These are phyloP conservation scores for Thalpophila matura DNA, from an alignment of 2,888 invertebrate genomes.

Conservation along the genomic window DNA sequence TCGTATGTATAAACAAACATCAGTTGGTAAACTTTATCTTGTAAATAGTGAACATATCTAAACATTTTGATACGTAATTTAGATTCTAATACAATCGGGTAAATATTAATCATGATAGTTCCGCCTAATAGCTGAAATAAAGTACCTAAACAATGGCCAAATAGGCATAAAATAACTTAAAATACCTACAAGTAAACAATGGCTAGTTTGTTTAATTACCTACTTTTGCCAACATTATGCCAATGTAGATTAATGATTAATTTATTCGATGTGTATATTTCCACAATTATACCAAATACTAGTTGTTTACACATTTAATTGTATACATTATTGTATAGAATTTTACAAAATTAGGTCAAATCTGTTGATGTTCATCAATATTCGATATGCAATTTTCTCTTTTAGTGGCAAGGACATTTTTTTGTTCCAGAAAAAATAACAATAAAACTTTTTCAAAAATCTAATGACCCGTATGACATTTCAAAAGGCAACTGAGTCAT, in stretches of 20 bases:
- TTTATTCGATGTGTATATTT: neutral
- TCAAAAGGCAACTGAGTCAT: no score
- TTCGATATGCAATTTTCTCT: neutral
- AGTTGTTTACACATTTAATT: conserved; percentile 1
- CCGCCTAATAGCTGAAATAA: conserved; percentile 40
- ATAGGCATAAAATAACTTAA: conserved; percentile 1
- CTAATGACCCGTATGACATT: no score
- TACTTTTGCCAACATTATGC: conserved; percentile 6
- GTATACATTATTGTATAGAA: neutral
- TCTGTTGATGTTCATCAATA: neutral
- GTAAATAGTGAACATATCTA: conserved; percentile 49
- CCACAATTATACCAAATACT: conserved; percentile 8
- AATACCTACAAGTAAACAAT: neutral
- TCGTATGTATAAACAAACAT: neutral
- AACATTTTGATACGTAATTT: conserved; percentile 53
- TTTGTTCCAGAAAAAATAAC: neutral
- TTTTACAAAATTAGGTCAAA: neutral
- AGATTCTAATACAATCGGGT: conserved; percentile 1
- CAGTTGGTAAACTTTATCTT: conserved; percentile 16
- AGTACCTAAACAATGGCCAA: conserved; percentile 27
- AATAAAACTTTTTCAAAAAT: neutral
- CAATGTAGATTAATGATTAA: conserved; percentile 1
- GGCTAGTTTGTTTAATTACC: neutral
- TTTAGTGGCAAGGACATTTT: neutral
- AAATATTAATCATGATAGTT: conserved; percentile 17